Conservation (phyloP, 2,797 vertebrate genomes). For the Atherinosoma microstoma region DNA sequence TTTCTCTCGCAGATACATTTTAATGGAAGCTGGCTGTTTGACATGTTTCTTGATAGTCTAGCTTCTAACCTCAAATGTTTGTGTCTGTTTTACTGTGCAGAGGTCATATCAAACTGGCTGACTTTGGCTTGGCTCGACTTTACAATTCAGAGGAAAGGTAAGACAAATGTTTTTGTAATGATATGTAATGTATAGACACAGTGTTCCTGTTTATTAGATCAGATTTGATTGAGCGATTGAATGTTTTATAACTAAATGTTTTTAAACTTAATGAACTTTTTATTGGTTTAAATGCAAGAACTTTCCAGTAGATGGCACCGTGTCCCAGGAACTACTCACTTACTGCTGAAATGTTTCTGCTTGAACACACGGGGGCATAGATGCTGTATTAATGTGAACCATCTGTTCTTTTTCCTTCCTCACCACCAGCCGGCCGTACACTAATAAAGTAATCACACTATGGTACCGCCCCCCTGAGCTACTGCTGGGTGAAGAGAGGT, state of each 20-base stretch:
- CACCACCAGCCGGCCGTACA: conserved; percentile 92
- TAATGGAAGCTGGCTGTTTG: not conserved
- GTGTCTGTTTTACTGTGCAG: conserved; percentile 70
- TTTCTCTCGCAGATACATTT: not conserved
- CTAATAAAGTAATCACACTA: conserved; percentile 99
- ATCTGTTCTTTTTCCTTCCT: not conserved
- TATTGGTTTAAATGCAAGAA: not conserved
- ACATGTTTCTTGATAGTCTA: not conserved
- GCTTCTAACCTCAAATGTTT: conserved; percentile 12
- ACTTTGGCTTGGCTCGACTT: conserved; percentile 97
- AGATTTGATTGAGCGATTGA: not conserved
- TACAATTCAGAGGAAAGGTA: conserved; percentile 99
- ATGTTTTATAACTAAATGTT: conserved; percentile 10
- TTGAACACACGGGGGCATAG: conserved; percentile 2
- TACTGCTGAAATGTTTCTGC: conserved; percentile 24
- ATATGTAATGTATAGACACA: not conserved
- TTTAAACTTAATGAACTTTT: not conserved
- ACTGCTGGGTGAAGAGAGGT: conserved; percentile 86
- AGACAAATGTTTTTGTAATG: conserved; percentile 45
- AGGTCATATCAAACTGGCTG: conserved; percentile 97
- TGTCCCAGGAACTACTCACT: not conserved
- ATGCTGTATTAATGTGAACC: not conserved
- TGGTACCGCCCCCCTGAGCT: conserved; percentile 98
- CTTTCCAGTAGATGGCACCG: conserved; percentile 65
- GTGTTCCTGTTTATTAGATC: not conserved